Base-by-base conservation (phyloP, 1,140 invertebrate genomes). In the Hyles euphorbiae region DNA sequence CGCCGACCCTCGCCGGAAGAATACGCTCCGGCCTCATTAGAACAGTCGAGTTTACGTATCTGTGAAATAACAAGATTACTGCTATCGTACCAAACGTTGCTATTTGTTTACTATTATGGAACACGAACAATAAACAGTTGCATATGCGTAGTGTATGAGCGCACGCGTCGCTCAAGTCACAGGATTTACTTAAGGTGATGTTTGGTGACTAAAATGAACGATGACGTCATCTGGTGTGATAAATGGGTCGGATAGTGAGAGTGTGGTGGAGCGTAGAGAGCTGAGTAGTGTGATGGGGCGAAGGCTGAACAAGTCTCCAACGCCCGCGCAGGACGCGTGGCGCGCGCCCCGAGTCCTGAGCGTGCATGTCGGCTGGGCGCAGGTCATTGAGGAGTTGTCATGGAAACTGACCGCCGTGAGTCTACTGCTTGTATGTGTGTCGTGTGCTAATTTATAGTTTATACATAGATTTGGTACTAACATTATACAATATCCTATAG, bases 381-480 rank as follows among this genome's bases (percentile, higher is more conserved):
- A 81, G 60, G 83, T 87, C 22, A 48, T 83, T 7, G 77, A 83
- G 56, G 83, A 87, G 60, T 45, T 87, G 32, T 63, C 68, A 12
- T 81, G 77, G 76, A 83, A 79, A 61, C 34, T 74, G 6, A 63
- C 52, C 12, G 65, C 56, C 47, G 81, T 82, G 60, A 81, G 78
- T 83, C 44, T 40, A 34, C 22, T 36, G 44, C 22, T 22, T 22
- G 34, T 55, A 44, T 49, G 49, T 51, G 45, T 54, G 12, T 45
- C 43, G 11, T 55, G 2, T 40, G 33, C 36, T 40, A 40, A 40
- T 53, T 33, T 53, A 11, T 53, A 6, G 3, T 1, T 7, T 51
- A 33, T 33, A 51, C 5, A 36, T 34, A 34, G 51, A 34, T 11
- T 33, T 9, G 33, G 10, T 52, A 53, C 9, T 53, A 53, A 53